Conservation (phyloP, 2,888 invertebrate genomes). For the Myopa testacea region DNA sequence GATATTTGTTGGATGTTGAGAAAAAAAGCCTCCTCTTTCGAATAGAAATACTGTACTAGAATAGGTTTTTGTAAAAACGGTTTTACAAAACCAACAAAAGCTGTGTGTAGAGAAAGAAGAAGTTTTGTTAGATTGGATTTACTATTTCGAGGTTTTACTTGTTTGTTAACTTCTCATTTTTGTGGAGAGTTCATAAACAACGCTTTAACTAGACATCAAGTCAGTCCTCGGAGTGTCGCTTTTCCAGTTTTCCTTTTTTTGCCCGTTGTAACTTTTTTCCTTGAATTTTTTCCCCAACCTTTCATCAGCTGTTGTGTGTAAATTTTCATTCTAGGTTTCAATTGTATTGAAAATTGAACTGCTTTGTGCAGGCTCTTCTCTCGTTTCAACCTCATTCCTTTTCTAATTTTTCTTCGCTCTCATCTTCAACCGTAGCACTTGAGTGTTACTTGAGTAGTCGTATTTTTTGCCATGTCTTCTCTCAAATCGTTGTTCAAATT, state of each 20-base stretch:
- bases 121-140: not conserved
- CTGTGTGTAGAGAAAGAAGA: not conserved
- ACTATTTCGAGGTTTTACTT: not conserved
- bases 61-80: not conserved
- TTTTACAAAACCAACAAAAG: not conserved
- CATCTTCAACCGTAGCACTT: not conserved
- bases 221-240: not conserved
- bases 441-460: not conserved
- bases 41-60: not conserved
- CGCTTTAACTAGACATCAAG: not conserved
- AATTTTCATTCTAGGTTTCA: conserved; percentile 13
- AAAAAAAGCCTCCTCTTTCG: conserved; percentile 5
- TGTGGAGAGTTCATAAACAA: not conserved
- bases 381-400: not conserved
- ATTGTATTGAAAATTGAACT: conserved; percentile 32
- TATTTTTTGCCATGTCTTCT: conserved; percentile 13
- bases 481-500: conserved; percentile 14
- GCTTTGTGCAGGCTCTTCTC: conserved; percentile 15
- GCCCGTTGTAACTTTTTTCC: not conserved
- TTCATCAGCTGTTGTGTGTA: not conserved
- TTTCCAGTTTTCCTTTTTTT: not conserved
- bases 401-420: not conserved
- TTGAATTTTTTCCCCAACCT: not conserved
- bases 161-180: not conserved
- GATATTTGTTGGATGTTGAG: not conserved